Conservation (phyloP, 2,888 invertebrate species). For the Scaptodrosophila latifasciaeformis region DNA sequence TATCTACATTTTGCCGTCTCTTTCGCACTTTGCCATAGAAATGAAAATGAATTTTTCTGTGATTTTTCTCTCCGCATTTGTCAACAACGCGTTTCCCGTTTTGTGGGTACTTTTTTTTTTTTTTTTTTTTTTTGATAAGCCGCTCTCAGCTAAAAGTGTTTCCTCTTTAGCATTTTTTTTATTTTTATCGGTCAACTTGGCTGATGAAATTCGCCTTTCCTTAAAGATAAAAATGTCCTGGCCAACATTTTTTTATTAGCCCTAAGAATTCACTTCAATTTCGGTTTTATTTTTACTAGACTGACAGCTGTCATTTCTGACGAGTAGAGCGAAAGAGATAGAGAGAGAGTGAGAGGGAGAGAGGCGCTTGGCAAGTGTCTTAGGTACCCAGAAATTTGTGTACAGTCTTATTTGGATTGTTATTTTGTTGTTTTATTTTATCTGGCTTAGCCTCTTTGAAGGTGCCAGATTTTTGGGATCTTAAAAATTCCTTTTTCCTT, state of each 20-base stretch:
- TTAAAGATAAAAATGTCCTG: constrained; percentile 48
- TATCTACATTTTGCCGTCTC: constrained; percentile 2
- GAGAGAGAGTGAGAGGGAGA: no score
- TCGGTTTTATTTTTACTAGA: constrained; percentile 50
- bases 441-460: constrained; percentile 54
- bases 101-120: constrained; percentile 2
- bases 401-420: background rate
- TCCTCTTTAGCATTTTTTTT: constrained; percentile 33
- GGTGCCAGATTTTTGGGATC: constrained; percentile 56
- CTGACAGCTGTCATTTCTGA: constrained; percentile 49
- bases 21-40: constrained; percentile 28
- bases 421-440: background rate
- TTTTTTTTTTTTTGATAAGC: constrained; percentile 1
- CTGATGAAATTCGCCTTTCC: constrained; percentile 31
- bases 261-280: constrained; percentile 32
- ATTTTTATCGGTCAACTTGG: constrained; percentile 39
- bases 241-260: constrained; percentile 52
- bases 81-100: background rate
- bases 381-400: no score
- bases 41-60: constrained; percentile 60
- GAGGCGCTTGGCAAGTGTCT: no score
- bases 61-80: constrained; percentile 37
- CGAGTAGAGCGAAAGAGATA: no score
- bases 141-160: background rate
- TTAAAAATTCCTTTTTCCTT: constrained; percentile 37